A percentile compares a stretch with the other conserved stretches of the same genome.
Evolutionary conservation across 2,888 invertebrate species (phyloP).

Genomic region (Brachypterus glaber): DNA sequence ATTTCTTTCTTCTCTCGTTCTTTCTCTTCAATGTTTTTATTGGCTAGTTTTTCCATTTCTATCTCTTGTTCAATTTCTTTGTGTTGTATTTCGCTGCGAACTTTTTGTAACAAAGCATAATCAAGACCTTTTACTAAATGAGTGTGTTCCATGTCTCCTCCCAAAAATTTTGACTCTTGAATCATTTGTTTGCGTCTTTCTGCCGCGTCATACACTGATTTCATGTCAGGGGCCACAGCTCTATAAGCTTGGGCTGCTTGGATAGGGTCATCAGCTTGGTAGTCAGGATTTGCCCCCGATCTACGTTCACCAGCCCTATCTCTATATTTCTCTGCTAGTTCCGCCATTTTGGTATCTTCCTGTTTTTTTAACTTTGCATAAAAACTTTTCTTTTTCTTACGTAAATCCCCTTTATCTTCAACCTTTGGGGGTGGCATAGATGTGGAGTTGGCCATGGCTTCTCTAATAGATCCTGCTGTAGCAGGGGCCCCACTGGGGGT

Average conservation of each 20-base stretch:
- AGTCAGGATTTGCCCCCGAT: constrained; percentile 65
- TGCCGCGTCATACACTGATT: constrained; percentile 89
- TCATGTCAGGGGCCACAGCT: constrained; percentile 93
- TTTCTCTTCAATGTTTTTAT: constrained; percentile 46
- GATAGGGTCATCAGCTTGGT: constrained; percentile 73
- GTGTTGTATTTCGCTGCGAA: constrained; percentile 77
- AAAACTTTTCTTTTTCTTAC: constrained; percentile 88
- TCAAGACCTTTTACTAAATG: constrained; percentile 98
- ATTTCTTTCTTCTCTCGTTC: constrained; percentile 35
- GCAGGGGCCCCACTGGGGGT: constrained; percentile 53
- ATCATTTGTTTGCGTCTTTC: constrained; percentile 92
- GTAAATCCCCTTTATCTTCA: constrained; percentile 71
- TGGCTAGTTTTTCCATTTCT: constrained; percentile 67
- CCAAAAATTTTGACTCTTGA: constrained; percentile 98
- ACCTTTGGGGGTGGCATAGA: constrained; percentile 33
- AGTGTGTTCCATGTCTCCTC: constrained; percentile 99
- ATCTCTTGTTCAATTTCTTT: constrained; percentile 77
- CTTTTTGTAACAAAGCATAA: constrained; percentile 86
- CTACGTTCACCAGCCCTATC: constrained; percentile 88
- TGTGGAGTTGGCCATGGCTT: constrained; percentile 55
- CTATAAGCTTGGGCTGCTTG: constrained; percentile 61
- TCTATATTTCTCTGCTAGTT: constrained; percentile 86
- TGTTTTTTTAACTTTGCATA: constrained; percentile 91
- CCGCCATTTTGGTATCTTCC: constrained; percentile 90
- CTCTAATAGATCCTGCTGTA: constrained; percentile 54